These are phyloP conservation scores for Cryptoblepharus egeriae DNA, from an alignment of 2,797 vertebrate genomes.

Conservation along the genomic window DNA sequence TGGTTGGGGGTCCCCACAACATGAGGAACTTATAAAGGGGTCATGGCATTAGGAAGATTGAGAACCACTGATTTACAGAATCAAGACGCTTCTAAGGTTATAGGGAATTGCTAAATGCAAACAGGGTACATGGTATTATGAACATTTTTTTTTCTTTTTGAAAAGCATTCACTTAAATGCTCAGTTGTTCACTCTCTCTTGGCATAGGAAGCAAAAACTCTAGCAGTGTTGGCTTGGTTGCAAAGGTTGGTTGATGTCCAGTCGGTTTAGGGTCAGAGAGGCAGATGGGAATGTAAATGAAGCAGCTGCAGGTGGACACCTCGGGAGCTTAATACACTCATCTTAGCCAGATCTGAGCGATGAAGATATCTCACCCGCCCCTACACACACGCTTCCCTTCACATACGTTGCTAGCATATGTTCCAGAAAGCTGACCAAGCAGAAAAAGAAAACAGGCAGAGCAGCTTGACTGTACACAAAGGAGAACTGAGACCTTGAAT, in stretches of 20 bases:
- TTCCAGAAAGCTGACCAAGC: slow-evolving; percentile 17
- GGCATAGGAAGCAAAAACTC: background rate
- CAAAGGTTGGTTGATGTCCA: background rate
- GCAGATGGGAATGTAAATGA: slow-evolving; percentile 18
- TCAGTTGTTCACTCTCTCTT: background rate
- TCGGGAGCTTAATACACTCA: background rate
- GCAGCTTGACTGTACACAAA: slow-evolving; percentile 2
- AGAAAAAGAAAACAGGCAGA: slow-evolving; percentile 8
- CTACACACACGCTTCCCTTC: background rate
- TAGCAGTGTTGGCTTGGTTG: background rate
- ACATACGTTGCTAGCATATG: background rate
- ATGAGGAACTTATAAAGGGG: no score
- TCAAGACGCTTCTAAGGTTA: background rate
- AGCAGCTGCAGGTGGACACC: slow-evolving; percentile 11
- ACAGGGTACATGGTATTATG: background rate
- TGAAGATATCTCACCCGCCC: background rate
- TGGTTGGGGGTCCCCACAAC: no score
- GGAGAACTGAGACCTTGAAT: background rate
- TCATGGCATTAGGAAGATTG: no score
- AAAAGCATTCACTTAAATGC: background rate
- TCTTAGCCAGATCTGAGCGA: background rate
- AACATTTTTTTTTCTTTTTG: background rate
- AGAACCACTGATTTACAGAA: no score
- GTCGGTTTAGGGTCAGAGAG: background rate
- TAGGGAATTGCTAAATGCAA: background rate